A percentile compares a stretch with the other conserved stretches of the same genome.
Evolutionary conservation across 2,888 invertebrate genomes (phyloP).

Genomic region (Nephrotoma flavescens): DNA sequence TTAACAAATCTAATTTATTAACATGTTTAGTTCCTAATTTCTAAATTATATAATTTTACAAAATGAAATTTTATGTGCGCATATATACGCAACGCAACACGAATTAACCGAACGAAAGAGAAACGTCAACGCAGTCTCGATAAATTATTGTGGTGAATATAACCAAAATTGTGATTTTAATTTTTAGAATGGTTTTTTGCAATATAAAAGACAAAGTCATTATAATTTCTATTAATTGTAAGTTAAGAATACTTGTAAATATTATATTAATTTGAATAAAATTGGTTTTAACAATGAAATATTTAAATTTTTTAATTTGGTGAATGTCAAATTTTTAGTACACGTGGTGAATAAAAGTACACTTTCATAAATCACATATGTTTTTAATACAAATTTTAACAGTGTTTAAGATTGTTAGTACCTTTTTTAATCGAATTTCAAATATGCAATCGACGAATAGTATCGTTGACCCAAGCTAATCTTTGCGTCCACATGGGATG

Average conservation of each 20-base stretch:
- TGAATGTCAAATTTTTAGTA: not conserved
- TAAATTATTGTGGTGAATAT: not conserved
- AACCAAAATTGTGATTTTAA: not conserved
- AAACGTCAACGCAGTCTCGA: not conserved
- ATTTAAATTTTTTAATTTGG: not conserved
- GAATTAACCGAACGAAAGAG: not conserved
- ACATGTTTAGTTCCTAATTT: conserved; percentile 2
- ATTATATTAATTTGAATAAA: not conserved
- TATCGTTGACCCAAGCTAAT: no score
- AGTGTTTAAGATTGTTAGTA: not conserved
- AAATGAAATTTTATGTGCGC: not conserved
- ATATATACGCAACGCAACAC: not conserved
- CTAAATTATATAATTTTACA: not conserved
- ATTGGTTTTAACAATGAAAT: not conserved
- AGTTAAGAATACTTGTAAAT: not conserved
- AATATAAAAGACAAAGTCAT: not conserved
- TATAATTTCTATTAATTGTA: not conserved
- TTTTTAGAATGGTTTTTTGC: not conserved
- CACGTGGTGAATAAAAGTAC: not conserved
- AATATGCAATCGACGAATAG: no score
- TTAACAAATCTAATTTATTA: not conserved
- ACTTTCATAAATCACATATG: not conserved
- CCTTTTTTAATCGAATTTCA: not conserved
- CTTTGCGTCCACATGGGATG: no score
- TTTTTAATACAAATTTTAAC: not conserved